These are phyloP conservation scores for Mesorhabditis belari DNA, from an alignment of 2,888 invertebrate genomes.

Conservation along the genomic window DNA sequence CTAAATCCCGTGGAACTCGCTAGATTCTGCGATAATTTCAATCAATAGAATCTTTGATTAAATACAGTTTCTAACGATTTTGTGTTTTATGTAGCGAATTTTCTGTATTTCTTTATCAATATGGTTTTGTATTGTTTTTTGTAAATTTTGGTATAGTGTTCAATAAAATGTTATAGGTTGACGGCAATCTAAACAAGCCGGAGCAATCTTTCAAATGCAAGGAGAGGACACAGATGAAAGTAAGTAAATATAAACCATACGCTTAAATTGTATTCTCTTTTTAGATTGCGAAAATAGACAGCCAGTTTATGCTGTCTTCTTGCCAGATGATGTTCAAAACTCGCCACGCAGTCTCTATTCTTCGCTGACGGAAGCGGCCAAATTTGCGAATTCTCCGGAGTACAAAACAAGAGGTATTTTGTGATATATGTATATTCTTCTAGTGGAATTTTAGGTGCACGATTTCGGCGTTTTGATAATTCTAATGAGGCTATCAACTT, in stretches of 20 bases:
- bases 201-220: too few relatives aligned
- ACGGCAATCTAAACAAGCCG: too few relatives aligned
- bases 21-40: too few relatives aligned
- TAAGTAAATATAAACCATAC: neutral
- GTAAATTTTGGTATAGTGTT: too few relatives aligned
- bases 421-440: neutral
- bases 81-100: too few relatives aligned
- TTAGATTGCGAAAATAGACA: conserved; percentile 1
- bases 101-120: too few relatives aligned
- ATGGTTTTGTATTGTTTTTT: too few relatives aligned
- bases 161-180: too few relatives aligned
- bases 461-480: conserved; percentile 28
- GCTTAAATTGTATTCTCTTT: neutral
- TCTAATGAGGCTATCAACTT: conserved; percentile 19
- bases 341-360: conserved; percentile 5
- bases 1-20: conserved; percentile 37
- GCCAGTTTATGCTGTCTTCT: neutral
- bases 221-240: neutral
- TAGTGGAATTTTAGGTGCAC: conserved; percentile 9
- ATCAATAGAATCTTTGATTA: too few relatives aligned
- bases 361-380: conserved; percentile 24
- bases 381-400: conserved; percentile 33
- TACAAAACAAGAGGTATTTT: conserved; percentile 15
- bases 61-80: too few relatives aligned
- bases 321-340: neutral